phyloP scores from a whole-genome alignment of 2,797 vertebrate species.

The Oryzias sinensis region DNA sequence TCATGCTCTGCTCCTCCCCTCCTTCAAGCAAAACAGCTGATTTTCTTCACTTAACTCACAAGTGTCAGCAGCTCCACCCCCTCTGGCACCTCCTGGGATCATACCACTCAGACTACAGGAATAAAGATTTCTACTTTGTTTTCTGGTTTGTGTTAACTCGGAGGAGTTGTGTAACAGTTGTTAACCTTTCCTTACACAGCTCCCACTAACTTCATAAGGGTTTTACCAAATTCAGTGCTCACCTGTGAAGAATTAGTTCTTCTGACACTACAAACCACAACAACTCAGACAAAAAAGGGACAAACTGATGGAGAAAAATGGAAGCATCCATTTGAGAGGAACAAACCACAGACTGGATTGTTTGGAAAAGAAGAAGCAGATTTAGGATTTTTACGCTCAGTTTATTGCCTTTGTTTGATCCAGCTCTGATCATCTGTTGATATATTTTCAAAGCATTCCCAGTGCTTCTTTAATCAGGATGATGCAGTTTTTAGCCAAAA shows the following conservation, averaged over 20 bases:
- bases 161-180: constrained; percentile 11
- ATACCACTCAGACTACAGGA: constrained; percentile 16
- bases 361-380: no score
- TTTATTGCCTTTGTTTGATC: no score
- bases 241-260: constrained; percentile 1
- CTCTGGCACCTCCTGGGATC: constrained; percentile 9
- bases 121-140: not conserved
- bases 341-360: no score
- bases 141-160: constrained; percentile 1
- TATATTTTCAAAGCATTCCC: no score
- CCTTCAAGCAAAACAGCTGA: constrained; percentile 32
- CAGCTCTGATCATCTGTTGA: no score
- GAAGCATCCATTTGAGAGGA: no score
- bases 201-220: no score
- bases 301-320: no score
- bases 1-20: constrained; percentile 29
- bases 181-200: not conserved
- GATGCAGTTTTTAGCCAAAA: no score
- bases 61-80: constrained; percentile 48
- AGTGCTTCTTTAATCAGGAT: no score
- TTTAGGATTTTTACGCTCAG: no score
- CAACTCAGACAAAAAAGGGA: constrained; percentile 6
- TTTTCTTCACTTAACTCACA: constrained; percentile 45
- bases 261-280: constrained; percentile 14
- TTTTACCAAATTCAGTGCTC: not conserved